Percentiles rank a stretch among this genome's conserved stretches.
These are phyloP conservation scores for Gobiocypris rarus DNA, from an alignment of 2,113 vertebrate genomes.

Conservation along the genomic window DNA sequence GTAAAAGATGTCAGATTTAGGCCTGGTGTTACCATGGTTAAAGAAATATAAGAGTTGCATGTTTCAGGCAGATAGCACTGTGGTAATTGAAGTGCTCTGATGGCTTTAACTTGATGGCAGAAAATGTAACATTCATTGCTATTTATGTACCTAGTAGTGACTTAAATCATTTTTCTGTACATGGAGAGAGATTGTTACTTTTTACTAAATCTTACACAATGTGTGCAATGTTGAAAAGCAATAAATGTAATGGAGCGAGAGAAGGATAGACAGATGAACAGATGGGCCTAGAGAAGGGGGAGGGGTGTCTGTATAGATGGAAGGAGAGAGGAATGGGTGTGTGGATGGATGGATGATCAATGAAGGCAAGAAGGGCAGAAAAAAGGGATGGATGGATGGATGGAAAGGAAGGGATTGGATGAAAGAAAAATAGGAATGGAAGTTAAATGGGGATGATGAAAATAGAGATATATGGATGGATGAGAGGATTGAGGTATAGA, in stretches of 20 bases:
- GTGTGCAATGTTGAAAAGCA: background rate
- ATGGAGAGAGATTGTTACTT: background rate
- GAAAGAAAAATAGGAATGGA: background rate
- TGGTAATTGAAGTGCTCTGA: background rate
- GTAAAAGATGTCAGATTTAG: conserved; percentile 23
- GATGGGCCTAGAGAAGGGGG: too few relatives aligned
- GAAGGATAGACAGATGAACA: background rate
- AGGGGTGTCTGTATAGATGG: background rate
- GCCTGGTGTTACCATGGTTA: conserved; percentile 39
- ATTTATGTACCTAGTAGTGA: conserved; percentile 6
- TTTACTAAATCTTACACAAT: background rate
- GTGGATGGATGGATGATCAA: background rate
- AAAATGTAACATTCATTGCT: background rate
- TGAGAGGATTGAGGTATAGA: background rate
- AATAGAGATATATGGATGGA: background rate
- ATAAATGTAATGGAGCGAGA: background rate
- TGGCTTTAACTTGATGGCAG: background rate
- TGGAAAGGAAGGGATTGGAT: background rate
- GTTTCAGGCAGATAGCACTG: background rate
- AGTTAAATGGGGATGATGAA: background rate
- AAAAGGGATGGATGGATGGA: background rate
- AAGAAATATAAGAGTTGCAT: background rate
- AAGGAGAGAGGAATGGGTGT: background rate
- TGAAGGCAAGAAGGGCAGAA: too few relatives aligned
- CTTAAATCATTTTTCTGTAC: background rate